Percentiles rank a stretch among this genome's conserved stretches.
Conservation (phyloP, 1,140 invertebrate genomes). For the Drosophila virilis region DNA sequence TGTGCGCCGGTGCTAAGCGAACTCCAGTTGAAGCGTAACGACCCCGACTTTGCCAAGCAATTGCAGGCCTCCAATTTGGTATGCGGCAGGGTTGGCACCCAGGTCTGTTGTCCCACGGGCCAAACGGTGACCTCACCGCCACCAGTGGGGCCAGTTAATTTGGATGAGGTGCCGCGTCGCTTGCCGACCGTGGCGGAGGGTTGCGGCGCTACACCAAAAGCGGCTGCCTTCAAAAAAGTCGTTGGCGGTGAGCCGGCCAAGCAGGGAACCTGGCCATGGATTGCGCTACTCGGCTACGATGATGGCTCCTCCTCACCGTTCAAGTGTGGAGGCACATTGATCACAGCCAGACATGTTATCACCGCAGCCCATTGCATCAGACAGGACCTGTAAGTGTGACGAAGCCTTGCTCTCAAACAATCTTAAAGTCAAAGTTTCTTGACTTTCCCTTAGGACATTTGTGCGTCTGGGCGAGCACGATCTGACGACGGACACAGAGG, state of each 20-base stretch:
- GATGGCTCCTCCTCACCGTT: slow-evolving; percentile 64
- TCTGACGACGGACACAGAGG: slow-evolving; percentile 65
- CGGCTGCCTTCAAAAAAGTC: slow-evolving; percentile 79
- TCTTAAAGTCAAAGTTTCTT: slow-evolving; percentile 4
- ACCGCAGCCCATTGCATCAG: slow-evolving; percentile 82
- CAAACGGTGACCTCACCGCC: slow-evolving; percentile 16
- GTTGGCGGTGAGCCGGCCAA: slow-evolving; percentile 83
- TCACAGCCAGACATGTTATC: slow-evolving; percentile 76
- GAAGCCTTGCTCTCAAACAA: background rate
- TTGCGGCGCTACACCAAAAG: slow-evolving; percentile 73
- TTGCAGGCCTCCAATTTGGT: slow-evolving; percentile 64
- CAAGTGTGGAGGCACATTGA: slow-evolving; percentile 80
- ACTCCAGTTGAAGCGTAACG: slow-evolving; percentile 45
- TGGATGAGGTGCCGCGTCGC: slow-evolving; percentile 56
- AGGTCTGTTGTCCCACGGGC: slow-evolving; percentile 69
- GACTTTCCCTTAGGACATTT: slow-evolving; percentile 25
- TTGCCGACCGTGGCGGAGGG: slow-evolving; percentile 68
- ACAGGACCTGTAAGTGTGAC: slow-evolving; percentile 58
- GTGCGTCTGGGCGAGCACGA: slow-evolving; percentile 82
- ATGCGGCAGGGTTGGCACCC: slow-evolving; percentile 49
- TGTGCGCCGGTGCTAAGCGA: slow-evolving; percentile 60
- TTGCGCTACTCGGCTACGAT: slow-evolving; percentile 73
- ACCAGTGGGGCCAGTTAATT: slow-evolving; percentile 5
- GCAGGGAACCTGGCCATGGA: slow-evolving; percentile 81
- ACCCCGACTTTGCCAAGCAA: slow-evolving; percentile 55